A percentile compares a stretch with the other conserved stretches of the same genome.
Conservation (phyloP, 2,888 invertebrate species). For the Drosophila kuntzei region DNA sequence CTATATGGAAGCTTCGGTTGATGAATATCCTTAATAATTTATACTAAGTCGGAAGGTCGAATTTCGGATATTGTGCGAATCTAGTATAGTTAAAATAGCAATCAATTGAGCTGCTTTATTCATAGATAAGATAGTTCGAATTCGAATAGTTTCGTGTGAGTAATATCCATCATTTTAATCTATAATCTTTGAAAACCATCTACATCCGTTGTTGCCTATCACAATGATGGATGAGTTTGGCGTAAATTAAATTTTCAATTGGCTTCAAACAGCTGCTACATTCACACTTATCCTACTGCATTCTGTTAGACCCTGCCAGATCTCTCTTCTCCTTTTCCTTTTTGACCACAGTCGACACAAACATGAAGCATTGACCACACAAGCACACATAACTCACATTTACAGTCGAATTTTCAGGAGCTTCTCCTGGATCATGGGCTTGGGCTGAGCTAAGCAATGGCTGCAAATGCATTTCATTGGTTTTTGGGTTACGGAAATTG, state of each 20-base stretch:
- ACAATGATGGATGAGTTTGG: constrained; percentile 33
- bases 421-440: neutral
- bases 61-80: neutral
- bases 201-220: constrained; percentile 9
- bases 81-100: neutral
- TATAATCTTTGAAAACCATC: constrained; percentile 5
- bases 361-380: constrained; percentile 31
- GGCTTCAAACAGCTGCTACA: constrained; percentile 26
- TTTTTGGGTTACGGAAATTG: constrained; percentile 26
- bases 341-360: constrained; percentile 31
- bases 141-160: neutral
- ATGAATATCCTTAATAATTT: neutral
- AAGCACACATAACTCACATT: constrained; percentile 15
- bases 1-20: too few relatives aligned
- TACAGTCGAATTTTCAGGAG: constrained; percentile 1
- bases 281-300: neutral
- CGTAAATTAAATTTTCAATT: constrained; percentile 41
- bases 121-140: neutral
- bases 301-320: neutral
- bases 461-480: constrained; percentile 34
- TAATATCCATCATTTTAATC: constrained; percentile 5
- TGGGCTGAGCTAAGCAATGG: neutral
- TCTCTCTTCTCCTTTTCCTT: neutral
- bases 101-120: neutral
- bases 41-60: too few relatives aligned